Conservation (phyloP, 2,797 vertebrate genomes). For the Octomys mimax region DNA sequence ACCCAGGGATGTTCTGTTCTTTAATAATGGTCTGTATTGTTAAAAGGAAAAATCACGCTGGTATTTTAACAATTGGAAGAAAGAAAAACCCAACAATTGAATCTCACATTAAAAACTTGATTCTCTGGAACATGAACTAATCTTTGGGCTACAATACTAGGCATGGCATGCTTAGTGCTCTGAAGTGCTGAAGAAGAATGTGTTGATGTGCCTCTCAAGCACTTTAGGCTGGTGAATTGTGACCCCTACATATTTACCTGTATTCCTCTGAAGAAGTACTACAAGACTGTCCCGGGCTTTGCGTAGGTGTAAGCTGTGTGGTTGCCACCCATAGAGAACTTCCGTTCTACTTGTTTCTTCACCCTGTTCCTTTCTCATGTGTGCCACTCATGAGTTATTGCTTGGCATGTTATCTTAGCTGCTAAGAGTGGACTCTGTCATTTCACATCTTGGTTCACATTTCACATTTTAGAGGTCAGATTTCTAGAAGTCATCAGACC, state of each 20-base stretch:
- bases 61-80: background rate
- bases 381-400: background rate
- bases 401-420: background rate
- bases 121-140: background rate
- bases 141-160: background rate
- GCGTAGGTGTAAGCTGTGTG: background rate
- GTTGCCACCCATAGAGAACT: too few species aligned
- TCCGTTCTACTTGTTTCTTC: background rate
- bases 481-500: background rate
- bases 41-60: background rate
- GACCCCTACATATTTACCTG: background rate
- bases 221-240: background rate
- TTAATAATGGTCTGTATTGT: background rate
- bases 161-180: background rate
- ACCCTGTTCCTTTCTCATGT: background rate
- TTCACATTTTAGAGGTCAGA: background rate
- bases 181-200: background rate
- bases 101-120: background rate
- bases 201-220: background rate
- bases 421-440: background rate
- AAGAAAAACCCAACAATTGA: background rate
- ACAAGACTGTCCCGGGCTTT: background rate
- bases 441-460: background rate
- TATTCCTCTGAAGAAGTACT: background rate
- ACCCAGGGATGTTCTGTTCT: background rate